Conservation (phyloP, 1,140 invertebrate species). For the Phocides pigmalion region DNA sequence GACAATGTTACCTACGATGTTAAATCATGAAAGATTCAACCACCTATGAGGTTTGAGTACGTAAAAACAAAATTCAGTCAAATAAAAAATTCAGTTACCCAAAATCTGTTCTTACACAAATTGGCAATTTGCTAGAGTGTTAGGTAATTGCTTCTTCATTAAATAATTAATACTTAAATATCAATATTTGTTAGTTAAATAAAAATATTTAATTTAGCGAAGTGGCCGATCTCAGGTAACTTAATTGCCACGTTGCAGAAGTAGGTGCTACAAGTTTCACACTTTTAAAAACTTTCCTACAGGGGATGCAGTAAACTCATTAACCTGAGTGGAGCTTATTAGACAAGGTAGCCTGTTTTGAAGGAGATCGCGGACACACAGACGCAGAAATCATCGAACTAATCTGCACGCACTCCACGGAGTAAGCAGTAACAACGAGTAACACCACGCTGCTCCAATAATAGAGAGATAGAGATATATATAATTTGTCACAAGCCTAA, state of each 20-base stretch:
- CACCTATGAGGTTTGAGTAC: too few relatives aligned
- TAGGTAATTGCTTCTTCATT: not conserved
- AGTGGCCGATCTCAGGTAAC: constrained; percentile 47
- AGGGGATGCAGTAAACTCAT: constrained; percentile 72
- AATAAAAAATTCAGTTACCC: not conserved
- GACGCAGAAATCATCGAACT: not conserved
- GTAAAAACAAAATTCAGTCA: too few relatives aligned
- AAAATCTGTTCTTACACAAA: too few relatives aligned
- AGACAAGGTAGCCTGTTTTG: constrained; percentile 43
- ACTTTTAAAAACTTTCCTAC: constrained; percentile 68
- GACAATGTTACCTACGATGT: too few relatives aligned
- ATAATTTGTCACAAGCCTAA: too few relatives aligned
- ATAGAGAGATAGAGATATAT: too few relatives aligned
- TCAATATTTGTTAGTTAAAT: constrained; percentile 36
- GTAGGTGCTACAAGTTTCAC: constrained; percentile 54
- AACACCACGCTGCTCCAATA: too few relatives aligned
- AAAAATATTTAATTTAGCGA: constrained; percentile 52
- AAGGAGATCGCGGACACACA: constrained; percentile 25
- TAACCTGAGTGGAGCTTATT: constrained; percentile 70
- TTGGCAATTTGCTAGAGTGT: too few relatives aligned
- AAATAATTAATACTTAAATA: not conserved
- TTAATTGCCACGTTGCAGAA: constrained; percentile 58
- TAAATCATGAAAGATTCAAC: too few relatives aligned
- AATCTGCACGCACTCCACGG: too few relatives aligned
- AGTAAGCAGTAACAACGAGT: too few relatives aligned